A percentile compares a stretch with the other conserved stretches of the same genome.
These are phyloP conservation scores for Priapulus caudatus DNA, from an alignment of 2,888 invertebrate species.

Conservation along the genomic window DNA sequence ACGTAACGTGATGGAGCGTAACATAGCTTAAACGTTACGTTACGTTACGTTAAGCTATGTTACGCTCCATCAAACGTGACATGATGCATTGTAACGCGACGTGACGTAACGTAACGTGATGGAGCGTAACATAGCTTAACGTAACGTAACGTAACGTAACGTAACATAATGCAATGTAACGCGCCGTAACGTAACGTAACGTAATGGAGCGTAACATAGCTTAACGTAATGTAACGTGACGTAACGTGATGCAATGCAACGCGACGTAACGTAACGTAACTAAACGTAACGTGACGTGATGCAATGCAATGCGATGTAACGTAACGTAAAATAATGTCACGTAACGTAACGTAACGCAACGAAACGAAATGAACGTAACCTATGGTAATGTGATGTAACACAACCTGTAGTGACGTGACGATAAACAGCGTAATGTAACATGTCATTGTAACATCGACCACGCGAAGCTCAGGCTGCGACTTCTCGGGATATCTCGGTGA, in stretches of 20 bases:
- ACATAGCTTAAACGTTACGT: neutral
- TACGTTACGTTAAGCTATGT: neutral
- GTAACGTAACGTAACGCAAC: slow-evolving; percentile 1
- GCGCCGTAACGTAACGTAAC: neutral
- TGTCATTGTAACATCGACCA: too few species aligned
- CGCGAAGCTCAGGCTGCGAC: too few species aligned
- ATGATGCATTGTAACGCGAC: neutral
- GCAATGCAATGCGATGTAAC: slow-evolving; percentile 3
- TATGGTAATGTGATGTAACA: neutral
- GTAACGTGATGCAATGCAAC: slow-evolving; percentile 3
- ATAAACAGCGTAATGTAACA: too few species aligned
- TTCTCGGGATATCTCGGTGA: too few species aligned
- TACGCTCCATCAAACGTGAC: neutral
- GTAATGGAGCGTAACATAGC: neutral
- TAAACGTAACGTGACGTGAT: slow-evolving; percentile 1
- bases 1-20: slow-evolving; percentile 1
- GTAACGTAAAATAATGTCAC: neutral
- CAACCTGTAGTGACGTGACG: too few species aligned
- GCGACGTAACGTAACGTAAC: slow-evolving; percentile 1
- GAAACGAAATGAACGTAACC: neutral
- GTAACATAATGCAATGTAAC: slow-evolving; percentile 3
- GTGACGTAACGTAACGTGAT: slow-evolving; percentile 3
- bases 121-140: neutral
- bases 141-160: slow-evolving; percentile 3
- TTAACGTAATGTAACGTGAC: neutral